These are phyloP conservation scores for Neomorphus geoffroyi DNA, from an alignment of 2,797 vertebrate species.

Conservation along the genomic window DNA sequence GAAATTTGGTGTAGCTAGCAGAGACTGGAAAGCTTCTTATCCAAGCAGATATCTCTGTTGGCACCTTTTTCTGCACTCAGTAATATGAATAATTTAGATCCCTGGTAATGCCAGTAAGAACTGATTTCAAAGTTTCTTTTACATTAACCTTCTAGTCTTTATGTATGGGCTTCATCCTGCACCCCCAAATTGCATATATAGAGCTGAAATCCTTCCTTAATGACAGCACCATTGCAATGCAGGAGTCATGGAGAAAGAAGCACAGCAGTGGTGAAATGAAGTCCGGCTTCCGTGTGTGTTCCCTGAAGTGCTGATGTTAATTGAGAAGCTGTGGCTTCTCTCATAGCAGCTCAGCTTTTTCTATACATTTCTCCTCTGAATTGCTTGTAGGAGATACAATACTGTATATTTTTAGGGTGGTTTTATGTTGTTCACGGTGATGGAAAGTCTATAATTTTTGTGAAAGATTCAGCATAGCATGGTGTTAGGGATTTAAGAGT, in stretches of 20 bases:
- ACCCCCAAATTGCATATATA: fast-evolving
- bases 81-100: constrained; percentile 10
- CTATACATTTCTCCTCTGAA: fast-evolving
- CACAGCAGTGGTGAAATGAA: background rate
- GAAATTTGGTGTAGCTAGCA: background rate
- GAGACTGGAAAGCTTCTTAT: background rate
- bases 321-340: background rate
- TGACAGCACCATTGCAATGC: background rate
- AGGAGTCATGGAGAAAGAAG: background rate
- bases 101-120: background rate
- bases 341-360: background rate
- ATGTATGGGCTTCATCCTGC: background rate
- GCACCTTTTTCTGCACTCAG: background rate
- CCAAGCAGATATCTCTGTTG: background rate
- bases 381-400: background rate
- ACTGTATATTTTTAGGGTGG: background rate
- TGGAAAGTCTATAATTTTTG: background rate
- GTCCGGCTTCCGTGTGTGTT: background rate
- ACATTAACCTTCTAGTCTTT: background rate
- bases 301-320: background rate
- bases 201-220: background rate
- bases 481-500: background rate
- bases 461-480: background rate
- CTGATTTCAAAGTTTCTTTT: background rate
- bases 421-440: background rate